A percentile compares a stretch with the other conserved stretches of the same genome.
These are phyloP conservation scores for Petrocephalus zakoni DNA, from an alignment of 2,113 vertebrate genomes.

Conservation along the genomic window DNA sequence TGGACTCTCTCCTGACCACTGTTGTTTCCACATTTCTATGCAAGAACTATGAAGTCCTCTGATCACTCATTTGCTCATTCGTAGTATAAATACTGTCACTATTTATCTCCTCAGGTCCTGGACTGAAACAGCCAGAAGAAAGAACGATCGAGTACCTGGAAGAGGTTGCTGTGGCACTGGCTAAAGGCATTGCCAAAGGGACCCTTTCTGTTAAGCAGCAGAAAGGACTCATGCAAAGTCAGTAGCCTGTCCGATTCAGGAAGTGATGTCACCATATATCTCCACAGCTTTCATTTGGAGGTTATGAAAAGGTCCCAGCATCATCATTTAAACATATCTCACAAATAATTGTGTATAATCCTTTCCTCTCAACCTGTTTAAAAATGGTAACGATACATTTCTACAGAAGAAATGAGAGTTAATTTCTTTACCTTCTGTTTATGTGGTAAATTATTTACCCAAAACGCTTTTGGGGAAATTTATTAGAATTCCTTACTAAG, in stretches of 20 bases:
- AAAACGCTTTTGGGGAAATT: background rate
- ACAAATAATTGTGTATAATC: background rate
- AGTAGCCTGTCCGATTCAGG: constrained; percentile 42
- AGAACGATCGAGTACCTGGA: constrained; percentile 91
- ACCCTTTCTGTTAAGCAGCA: constrained; percentile 68
- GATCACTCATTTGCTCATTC: background rate
- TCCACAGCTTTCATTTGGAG: background rate
- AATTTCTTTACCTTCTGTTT: background rate
- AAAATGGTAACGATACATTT: background rate
- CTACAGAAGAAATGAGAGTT: background rate
- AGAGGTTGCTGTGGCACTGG: constrained; percentile 79
- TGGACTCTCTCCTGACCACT: background rate
- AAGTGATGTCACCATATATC: background rate
- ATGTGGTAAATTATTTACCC: background rate
- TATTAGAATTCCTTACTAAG: background rate
- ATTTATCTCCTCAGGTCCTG: constrained; percentile 69
- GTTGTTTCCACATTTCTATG: background rate
- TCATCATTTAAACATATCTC: background rate
- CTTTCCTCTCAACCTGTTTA: background rate
- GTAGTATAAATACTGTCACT: background rate
- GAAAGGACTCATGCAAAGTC: constrained; percentile 77
- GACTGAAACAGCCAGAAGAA: constrained; percentile 78
- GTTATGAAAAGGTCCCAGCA: background rate
- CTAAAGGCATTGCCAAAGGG: constrained; percentile 76
- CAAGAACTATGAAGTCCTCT: background rate